These are phyloP conservation scores for Microtus agrestis DNA, from an alignment of 2,797 vertebrate genomes.

Conservation along the genomic window DNA sequence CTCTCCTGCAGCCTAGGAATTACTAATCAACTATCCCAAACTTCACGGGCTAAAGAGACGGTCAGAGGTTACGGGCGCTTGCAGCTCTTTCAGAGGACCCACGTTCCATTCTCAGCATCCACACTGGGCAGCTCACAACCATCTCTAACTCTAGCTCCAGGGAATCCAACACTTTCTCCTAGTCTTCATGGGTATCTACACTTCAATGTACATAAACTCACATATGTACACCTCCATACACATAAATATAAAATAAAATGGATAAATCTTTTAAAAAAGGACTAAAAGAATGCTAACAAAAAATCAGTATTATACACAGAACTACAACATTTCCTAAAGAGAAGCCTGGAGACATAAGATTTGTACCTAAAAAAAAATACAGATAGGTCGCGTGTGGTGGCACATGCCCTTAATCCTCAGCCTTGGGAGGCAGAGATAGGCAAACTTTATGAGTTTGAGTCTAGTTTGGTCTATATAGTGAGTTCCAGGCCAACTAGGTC, in stretches of 20 bases:
- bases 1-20: background rate
- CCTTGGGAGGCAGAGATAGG: background rate
- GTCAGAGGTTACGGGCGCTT: background rate
- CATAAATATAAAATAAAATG: slow-evolving; percentile 14
- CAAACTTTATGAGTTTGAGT: background rate
- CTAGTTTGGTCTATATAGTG: background rate
- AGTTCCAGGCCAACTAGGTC: background rate
- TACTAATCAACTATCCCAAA: background rate
- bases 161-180: background rate
- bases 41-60: background rate
- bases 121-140: background rate
- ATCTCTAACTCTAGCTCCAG: background rate
- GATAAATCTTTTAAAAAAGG: background rate
- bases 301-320: background rate
- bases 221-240: background rate
- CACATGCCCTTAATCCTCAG: background rate
- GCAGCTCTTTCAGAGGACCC: background rate
- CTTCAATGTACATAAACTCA: background rate
- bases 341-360: background rate
- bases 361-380: background rate
- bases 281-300: background rate
- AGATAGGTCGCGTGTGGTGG: background rate
- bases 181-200: background rate
- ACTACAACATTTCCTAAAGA: background rate
- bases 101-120: background rate